phyloP scores from a whole-genome alignment of 2,888 invertebrate species.

The Homarus gammarus region DNA sequence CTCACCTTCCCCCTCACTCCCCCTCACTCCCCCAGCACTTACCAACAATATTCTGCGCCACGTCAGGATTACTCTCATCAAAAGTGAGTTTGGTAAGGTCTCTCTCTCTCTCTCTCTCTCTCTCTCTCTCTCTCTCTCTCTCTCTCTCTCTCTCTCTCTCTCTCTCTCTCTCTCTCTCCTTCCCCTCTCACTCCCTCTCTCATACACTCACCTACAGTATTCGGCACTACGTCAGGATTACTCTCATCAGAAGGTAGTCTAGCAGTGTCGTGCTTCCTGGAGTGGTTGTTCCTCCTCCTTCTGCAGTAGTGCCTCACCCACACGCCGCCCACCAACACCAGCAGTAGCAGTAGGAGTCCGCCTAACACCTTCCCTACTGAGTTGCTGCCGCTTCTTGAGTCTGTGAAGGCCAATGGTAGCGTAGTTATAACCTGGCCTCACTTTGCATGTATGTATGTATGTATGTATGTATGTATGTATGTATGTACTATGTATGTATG shows the following conservation, averaged over 20 bases:
- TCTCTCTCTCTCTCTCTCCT: background rate
- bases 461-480: slow-evolving; percentile 7
- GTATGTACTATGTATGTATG: too few relatives aligned
- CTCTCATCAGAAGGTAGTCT: slow-evolving; percentile 54
- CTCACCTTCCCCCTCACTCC: too few relatives aligned
- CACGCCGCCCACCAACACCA: slow-evolving; percentile 4
- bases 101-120: slow-evolving; percentile 19
- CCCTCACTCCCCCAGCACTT: too few relatives aligned
- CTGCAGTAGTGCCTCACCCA: slow-evolving; percentile 35
- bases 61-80: slow-evolving; percentile 62
- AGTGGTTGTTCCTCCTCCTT: slow-evolving; percentile 6
- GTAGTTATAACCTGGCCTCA: background rate
- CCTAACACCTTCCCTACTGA: slow-evolving; percentile 14
- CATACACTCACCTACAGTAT: slow-evolving; percentile 50
- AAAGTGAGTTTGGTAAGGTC: too few relatives aligned
- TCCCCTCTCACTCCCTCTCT: background rate
- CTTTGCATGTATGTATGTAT: slow-evolving; percentile 16
- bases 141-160: slow-evolving; percentile 1
- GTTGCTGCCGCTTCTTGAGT: background rate
- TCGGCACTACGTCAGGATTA: slow-evolving; percentile 63
- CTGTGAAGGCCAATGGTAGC: background rate
- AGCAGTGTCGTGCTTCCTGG: slow-evolving; percentile 45
- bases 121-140: slow-evolving; percentile 16
- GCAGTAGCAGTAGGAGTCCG: background rate
- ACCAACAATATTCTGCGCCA: slow-evolving; percentile 54